These are phyloP conservation scores for Macaria notata DNA, from an alignment of 2,888 invertebrate species.

Conservation along the genomic window DNA sequence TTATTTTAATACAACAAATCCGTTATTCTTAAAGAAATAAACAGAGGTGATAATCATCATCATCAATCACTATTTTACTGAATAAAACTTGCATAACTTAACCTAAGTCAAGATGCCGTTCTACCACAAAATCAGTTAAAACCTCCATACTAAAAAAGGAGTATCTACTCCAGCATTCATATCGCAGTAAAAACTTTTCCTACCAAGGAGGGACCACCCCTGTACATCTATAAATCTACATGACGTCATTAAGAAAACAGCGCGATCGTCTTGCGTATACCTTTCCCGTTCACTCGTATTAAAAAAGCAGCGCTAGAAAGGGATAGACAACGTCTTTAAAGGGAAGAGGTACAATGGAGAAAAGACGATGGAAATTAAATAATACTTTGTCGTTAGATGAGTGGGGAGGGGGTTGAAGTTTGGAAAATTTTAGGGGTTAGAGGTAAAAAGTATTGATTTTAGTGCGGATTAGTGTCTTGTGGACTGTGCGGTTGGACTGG, in stretches of 20 bases:
- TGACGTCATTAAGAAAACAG: constrained; percentile 79
- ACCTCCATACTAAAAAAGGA: too few species aligned
- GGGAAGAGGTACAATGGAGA: constrained; percentile 72
- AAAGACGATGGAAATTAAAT: constrained; percentile 80
- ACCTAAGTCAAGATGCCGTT: too few species aligned
- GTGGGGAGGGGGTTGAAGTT: constrained; percentile 59
- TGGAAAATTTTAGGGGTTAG: constrained; percentile 71
- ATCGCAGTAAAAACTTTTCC: constrained; percentile 59
- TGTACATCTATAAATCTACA: constrained; percentile 79
- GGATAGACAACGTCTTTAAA: constrained; percentile 63
- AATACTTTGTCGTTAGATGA: constrained; percentile 82
- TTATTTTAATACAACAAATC: too few species aligned
- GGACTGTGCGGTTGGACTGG: constrained; percentile 42
- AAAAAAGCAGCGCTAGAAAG: constrained; percentile 47
- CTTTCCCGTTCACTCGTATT: constrained; percentile 55
- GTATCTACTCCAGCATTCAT: constrained; percentile 21
- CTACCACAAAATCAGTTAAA: too few species aligned
- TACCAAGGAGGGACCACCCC: constrained; percentile 48
- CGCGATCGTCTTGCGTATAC: constrained; percentile 69
- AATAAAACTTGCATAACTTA: too few species aligned
- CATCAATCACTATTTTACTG: too few species aligned
- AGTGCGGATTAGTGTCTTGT: constrained; percentile 45
- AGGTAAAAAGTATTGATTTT: constrained; percentile 81
- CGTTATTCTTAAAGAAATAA: too few species aligned
- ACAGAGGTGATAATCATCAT: too few species aligned